Evolutionary conservation across 2,797 vertebrate species (phyloP).

Genomic region (Enteromius afrohamiltoni): DNA sequence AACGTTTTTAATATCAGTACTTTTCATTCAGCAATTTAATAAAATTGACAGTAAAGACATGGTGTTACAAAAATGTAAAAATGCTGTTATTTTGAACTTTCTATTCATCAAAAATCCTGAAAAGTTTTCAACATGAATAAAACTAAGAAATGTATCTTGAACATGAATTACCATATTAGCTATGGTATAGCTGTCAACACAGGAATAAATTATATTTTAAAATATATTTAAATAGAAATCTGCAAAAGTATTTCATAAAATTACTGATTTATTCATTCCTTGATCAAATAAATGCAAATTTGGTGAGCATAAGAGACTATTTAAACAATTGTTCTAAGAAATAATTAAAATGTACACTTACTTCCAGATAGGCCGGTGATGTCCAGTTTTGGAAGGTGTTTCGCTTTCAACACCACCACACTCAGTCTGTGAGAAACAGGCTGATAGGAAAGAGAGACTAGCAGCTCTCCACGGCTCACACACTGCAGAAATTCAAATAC

Average conservation of each 20-base stretch:
- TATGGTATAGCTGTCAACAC: not conserved
- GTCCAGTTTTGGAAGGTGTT: conserved; percentile 95
- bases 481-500: conserved; percentile 74
- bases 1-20: not conserved
- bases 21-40: not conserved
- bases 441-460: conserved; percentile 94
- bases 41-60: not conserved
- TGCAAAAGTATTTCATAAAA: not conserved
- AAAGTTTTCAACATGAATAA: not conserved
- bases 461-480: conserved; percentile 89
- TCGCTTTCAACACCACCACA: conserved; percentile 94
- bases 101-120: not conserved
- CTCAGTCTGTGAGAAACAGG: conserved; percentile 94
- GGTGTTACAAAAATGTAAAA: not conserved
- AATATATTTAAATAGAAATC: not conserved
- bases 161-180: not conserved
- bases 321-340: not conserved
- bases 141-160: not conserved
- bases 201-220: not conserved
- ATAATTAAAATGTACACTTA: conserved; percentile 74
- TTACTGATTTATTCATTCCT: not conserved
- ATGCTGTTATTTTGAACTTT: not conserved
- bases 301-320: not conserved
- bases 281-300: not conserved
- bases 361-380: conserved; percentile 96